Evolutionary conservation across 2,797 vertebrate genomes (phyloP), one percentile per base, ranked within the genome.

Genomic region (Anomalospiza imberbis): DNA sequence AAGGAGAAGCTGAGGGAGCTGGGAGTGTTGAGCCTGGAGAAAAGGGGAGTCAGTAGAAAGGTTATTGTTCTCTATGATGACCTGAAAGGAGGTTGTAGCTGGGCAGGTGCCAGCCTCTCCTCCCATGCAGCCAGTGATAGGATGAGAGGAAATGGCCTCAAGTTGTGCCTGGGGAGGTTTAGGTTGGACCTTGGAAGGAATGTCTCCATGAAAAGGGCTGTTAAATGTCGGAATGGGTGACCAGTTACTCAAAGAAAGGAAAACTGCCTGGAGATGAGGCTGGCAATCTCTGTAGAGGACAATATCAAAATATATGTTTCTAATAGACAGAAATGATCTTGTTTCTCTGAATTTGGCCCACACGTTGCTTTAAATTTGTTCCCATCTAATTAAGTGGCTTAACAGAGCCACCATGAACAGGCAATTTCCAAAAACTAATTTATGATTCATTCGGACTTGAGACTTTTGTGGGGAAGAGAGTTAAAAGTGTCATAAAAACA

Each of bases 151-250:
- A 45, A n/a, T 21, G 17, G 24, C 38, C 28, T 58, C 45, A 25
- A 17, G 17, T 4, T 17, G 24, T n/a, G 19, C 7, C 13, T 58
- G 17, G 13, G 13, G 16, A 12, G 13, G 8, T 66, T 66, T n/a
- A 40, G 17, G 4, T 10, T 45, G 17, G 12, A 21, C 10, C 8
- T 72, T 1, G 1, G 28, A 32, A 20, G 5, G 19, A 57, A 10
- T 21, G 18, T 16, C 16, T 80, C 47, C 9, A 9, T 40, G 60
- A 9, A n/a, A 66, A 34, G 2, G 4, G 10, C n/a, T 53, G 3
- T 18, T 31, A 13, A 34, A 22, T 15, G 5, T 51, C 4, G 3
- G 45, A 45, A 45, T 25, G 45, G 16, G 16, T 0, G 0, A 5
- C 7, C 19, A 28, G 51, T 6, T 47, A 13, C 1, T 0, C 6